Evolutionary conservation across 2,113 vertebrate species (phyloP), one percentile per base, ranked within the genome.

Genomic region (Zootoca vivipara): DNA sequence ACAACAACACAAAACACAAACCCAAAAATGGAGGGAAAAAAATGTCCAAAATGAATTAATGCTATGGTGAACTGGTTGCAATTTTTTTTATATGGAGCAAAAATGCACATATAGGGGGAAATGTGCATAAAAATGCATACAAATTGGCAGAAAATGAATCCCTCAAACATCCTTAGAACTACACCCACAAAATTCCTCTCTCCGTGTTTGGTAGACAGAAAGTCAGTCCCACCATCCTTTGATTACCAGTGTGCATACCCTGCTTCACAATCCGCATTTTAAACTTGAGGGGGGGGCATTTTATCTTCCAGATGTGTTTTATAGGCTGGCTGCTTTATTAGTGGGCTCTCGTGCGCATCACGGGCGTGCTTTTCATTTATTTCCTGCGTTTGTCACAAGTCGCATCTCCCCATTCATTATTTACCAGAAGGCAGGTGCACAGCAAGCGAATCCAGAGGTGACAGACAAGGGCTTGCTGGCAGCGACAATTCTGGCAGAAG

Each of bases 401-500:
- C 88, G 58, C 90, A 80, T 92, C 82, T 91, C 90, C 86, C 82
- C 64, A 89, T 93, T 95, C 92, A 92, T 91, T 94, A 92, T 93
- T 93, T 90, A 88, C 33, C 42, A 86, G 83, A 77, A 91, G 87
- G 82, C 87, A 93, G 91, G 92, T 93, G 91, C 91, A 89, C 52
- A 78, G 89, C 91, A 90, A 91, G 86, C 12, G 2, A 93, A 90
- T 83, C 70, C 83, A 69, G 62, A 87, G 62, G 91, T 80, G 85
- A 78, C 78, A 93, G 87, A 89, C 70, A 1, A 1, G 87, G 86
- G 82, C 89, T 91, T 84, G 85, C 84, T 89, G 93, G 85, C 86
- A 52, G 64, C 78, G 67, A 93, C 74, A 88, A 83, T 78, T 16
- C 5, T n/a, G 77, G 46, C 35, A 90, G 78, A 35, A 24, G 7